A percentile compares a stretch with the other conserved stretches of the same genome.
Conservation (phyloP, 1,140 invertebrate species). For the Drosophila biarmipes region DNA sequence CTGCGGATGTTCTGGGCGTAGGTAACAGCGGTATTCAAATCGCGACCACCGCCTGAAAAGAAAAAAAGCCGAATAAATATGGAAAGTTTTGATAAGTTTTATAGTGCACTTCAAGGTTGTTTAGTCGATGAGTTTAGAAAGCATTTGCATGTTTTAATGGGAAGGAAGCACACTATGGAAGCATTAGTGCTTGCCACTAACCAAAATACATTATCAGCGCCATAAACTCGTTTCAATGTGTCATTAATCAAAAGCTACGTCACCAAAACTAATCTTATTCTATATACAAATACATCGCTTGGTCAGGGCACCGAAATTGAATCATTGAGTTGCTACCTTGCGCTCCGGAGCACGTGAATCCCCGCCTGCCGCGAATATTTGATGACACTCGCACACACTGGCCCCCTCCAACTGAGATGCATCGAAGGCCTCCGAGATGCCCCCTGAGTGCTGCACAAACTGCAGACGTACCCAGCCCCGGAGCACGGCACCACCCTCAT, state of each 20-base stretch:
- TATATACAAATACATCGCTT: not conserved
- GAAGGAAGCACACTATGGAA: too few species aligned
- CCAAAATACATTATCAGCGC: too few species aligned
- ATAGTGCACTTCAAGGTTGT: too few species aligned
- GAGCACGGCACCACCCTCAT: slow-evolving; percentile 18
- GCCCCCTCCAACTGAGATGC: not conserved
- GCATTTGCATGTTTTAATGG: too few species aligned
- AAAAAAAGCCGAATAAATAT: not conserved
- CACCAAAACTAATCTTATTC: too few species aligned
- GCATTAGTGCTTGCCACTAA: not conserved
- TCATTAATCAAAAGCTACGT: not conserved
- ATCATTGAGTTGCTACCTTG: not conserved
- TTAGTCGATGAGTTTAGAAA: not conserved
- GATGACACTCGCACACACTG: slow-evolving; percentile 20
- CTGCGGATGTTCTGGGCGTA: slow-evolving; percentile 85
- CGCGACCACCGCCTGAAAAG: slow-evolving; percentile 90
- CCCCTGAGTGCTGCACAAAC: slow-evolving; percentile 29
- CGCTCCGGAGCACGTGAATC: slow-evolving; percentile 17
- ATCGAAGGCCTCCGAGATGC: slow-evolving; percentile 31
- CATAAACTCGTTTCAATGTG: not conserved
- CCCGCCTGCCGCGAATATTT: slow-evolving; percentile 11
- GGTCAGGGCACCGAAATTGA: not conserved
- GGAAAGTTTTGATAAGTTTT: not conserved
- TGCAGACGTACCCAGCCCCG: slow-evolving; percentile 21
- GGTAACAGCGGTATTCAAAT: slow-evolving; percentile 90